Evolutionary conservation across 2,888 invertebrate species (phyloP).

Genomic region (Meliscaeva auricollis): DNA sequence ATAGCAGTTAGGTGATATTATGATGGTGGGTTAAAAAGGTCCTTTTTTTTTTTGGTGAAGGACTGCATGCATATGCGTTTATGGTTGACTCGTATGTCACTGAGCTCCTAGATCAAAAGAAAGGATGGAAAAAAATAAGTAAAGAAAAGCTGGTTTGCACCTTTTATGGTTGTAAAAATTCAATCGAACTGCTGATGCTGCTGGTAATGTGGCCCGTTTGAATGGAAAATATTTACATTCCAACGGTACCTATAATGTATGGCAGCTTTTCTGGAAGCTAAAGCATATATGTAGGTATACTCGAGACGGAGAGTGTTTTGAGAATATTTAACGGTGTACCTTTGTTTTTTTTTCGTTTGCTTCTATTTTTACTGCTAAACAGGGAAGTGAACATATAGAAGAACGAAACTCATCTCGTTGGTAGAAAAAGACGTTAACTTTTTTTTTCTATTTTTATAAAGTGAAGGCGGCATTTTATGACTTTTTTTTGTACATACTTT

Average conservation of each 20-base stretch:
- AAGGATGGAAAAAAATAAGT: neutral
- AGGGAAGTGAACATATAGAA: constrained; percentile 56
- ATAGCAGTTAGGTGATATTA: too few species aligned
- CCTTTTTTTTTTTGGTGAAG: neutral
- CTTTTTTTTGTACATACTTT: constrained; percentile 10
- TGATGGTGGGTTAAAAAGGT: constrained; percentile 21
- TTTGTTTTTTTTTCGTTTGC: constrained; percentile 24
- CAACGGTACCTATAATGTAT: constrained; percentile 13
- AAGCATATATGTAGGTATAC: too few species aligned
- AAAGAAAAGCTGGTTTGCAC: constrained; percentile 26
- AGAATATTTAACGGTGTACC: constrained; percentile 60
- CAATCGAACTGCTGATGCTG: constrained; percentile 55
- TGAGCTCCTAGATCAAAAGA: constrained; percentile 12
- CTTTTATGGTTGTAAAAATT: constrained; percentile 46
- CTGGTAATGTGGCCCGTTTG: neutral
- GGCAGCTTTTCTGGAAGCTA: constrained; percentile 17
- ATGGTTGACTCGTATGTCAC: constrained; percentile 32
- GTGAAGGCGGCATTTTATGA: constrained; percentile 7
- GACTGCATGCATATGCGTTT: constrained; percentile 25
- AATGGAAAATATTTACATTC: constrained; percentile 45
- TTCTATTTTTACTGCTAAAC: constrained; percentile 24
- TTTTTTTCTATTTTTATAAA: constrained; percentile 7
- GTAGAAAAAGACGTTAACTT: constrained; percentile 42
- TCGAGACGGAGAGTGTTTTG: constrained; percentile 61
- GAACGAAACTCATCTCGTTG: constrained; percentile 46